Evolutionary conservation across 2,797 vertebrate genomes (phyloP), one percentile per base, ranked within the genome.

Genomic region (Champsocephalus gunnari): DNA sequence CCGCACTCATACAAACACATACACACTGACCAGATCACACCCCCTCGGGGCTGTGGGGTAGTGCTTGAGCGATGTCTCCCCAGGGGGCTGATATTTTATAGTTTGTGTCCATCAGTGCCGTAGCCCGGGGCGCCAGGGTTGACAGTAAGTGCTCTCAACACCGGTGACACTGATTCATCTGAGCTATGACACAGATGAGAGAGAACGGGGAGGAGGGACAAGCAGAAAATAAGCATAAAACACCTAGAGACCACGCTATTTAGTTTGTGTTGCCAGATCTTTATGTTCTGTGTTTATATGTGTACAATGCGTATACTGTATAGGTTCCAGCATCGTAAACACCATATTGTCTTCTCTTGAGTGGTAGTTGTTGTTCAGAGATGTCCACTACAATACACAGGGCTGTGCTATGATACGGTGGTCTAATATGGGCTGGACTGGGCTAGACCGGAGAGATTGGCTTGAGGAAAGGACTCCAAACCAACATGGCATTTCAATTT

Each of bases 61-160:
- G 93, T 87, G 86, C 89, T 90, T 94, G 95, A 96, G 93, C 88
- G 87, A 95, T 95, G 94, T 92, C 90, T 95, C 94, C 94, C 94
- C 82, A 86, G 93, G 92, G 95, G 93, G 84, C 92, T 95, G 94
- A 95, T 96, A 95, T 96, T 96, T 96, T 96, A 95, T 95, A 95
- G 95, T 95, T 95, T 95, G 94, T 95, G 94, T 96, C 95, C 94
- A 95, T 95, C 94, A 95, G 94, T 94, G 93, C 86, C 79, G 66
- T 93, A 92, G 93, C 95, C 94, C n/a, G 84, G 95, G 94, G 95
- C 93, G 56, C 91, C 88, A 85, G 90, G 94, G 94, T 95, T 95
- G 94, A 96, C 95, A 95, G 94, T 95, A 95, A 96, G 94, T 95
- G 94, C 95, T 95, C 94, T 95, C 95, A 94, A 95, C 95, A 95